These are phyloP conservation scores for Drosophila quasianomalipes DNA, from an alignment of 2,888 invertebrate genomes.

Conservation along the genomic window DNA sequence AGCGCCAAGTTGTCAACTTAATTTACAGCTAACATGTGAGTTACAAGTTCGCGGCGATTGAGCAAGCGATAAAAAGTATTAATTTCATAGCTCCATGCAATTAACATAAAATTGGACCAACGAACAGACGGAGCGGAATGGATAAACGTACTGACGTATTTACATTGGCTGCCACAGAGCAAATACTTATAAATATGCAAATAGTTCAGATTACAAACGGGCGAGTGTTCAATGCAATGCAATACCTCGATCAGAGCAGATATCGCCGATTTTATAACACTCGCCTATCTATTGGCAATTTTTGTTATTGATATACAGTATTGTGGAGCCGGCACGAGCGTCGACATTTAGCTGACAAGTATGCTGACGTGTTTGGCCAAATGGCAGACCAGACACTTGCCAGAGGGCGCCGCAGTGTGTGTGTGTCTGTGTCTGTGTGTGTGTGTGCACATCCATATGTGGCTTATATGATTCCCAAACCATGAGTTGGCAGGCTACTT, in stretches of 20 bases:
- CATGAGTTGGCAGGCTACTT: slow-evolving; percentile 22
- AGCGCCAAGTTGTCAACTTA: slow-evolving; percentile 78
- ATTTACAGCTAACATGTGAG: slow-evolving; percentile 80
- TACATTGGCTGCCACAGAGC: neutral
- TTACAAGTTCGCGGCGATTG: slow-evolving; percentile 79
- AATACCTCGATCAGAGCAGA: slow-evolving; percentile 37
- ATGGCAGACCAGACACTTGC: slow-evolving; percentile 50
- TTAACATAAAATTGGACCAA: slow-evolving; percentile 73
- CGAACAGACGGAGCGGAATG: neutral
- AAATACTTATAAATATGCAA: slow-evolving; percentile 74
- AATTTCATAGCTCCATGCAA: slow-evolving; percentile 76
- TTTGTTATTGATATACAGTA: slow-evolving; percentile 52
- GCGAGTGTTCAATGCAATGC: slow-evolving; percentile 30
- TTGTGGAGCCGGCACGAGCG: slow-evolving; percentile 59
- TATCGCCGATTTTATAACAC: slow-evolving; percentile 38
- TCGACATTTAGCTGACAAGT: slow-evolving; percentile 67
- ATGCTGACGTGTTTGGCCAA: slow-evolving; percentile 55
- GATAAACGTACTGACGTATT: slow-evolving; percentile 11
- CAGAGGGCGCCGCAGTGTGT: slow-evolving; percentile 10
- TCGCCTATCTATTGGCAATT: slow-evolving; percentile 37
- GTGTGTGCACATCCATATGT: neutral
- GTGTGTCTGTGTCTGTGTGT: neutral
- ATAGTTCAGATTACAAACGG: slow-evolving; percentile 69
- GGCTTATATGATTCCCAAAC: slow-evolving; percentile 12
- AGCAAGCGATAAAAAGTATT: slow-evolving; percentile 80